Conservation (phyloP, 2,797 vertebrate species). For the Phataginus tricuspis region DNA sequence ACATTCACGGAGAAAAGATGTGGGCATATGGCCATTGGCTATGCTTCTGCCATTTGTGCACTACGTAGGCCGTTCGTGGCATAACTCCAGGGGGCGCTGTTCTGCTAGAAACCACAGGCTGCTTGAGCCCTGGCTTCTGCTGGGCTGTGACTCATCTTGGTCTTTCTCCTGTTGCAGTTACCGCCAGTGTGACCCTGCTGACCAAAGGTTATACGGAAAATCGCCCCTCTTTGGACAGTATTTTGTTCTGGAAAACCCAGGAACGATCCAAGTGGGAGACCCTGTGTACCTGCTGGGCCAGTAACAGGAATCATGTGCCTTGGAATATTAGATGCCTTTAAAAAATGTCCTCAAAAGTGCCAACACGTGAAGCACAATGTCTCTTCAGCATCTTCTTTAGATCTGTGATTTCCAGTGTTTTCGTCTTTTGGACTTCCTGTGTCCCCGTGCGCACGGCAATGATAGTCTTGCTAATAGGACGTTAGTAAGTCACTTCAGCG, state of each 20-base stretch:
- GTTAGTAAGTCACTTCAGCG: background rate
- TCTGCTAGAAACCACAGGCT: accelerated
- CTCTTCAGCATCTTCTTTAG: background rate
- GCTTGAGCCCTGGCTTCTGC: background rate
- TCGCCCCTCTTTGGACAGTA: slow-evolving; percentile 89
- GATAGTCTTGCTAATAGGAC: background rate
- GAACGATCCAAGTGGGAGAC: slow-evolving; percentile 88
- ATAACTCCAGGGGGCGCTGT: background rate
- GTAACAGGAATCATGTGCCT: background rate
- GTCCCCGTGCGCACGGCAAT: background rate
- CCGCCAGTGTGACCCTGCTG: slow-evolving; percentile 86
- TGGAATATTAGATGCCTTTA: background rate
- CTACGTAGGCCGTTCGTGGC: no score
- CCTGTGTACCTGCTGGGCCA: slow-evolving; percentile 84
- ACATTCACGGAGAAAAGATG: background rate
- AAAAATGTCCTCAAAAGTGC: background rate
- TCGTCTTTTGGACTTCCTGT: background rate
- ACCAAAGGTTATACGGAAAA: slow-evolving; percentile 86
- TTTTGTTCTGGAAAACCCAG: slow-evolving; percentile 88
- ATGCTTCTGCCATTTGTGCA: background rate
- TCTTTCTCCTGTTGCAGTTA: slow-evolving; percentile 84
- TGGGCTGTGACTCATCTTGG: background rate
- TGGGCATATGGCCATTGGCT: accelerated
- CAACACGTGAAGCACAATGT: accelerated
- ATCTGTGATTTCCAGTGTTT: background rate